Evolutionary conservation across 2,888 invertebrate species (phyloP), one percentile per base, ranked within the genome.

Genomic region (Epiperipatus broadwayi): DNA sequence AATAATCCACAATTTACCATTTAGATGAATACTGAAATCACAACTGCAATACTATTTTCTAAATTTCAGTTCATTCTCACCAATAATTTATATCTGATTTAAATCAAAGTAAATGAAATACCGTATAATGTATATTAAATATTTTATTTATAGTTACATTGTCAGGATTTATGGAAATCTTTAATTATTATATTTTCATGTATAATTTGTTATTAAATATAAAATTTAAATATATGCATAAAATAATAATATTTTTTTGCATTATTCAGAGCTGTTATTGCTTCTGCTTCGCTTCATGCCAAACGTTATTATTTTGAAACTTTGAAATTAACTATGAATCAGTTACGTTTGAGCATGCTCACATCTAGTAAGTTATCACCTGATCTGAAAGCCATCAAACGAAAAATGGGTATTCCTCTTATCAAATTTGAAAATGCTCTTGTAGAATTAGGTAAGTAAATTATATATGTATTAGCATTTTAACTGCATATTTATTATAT

Each of bases 341-440:
- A 78, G 63, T 74, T 93, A 36, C 74, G 79, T 2, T 65, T 95
- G 42, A 85, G 85, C 53, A 84, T 93, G 56, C 70, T 78, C 46
- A 95, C 93, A 18, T 73, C 83, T 0, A 73, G 72, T 47, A 84
- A 85, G 60, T 63, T 97, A 41, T 69, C 77, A 1, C 58, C 68
- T 0, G 74, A 79, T 50, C 68, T 95, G 44, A 69, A 72, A 43
- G 67, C 68, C 44, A 72, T 91, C 39, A 93, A 93, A 64, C 72
- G 78, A 43, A 73, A 77, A 44, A 66, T 87, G 38, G 83, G 84
- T 1, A 65, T 93, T 30, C 84, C 81, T 30, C 66, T 97, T 41
- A 79, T 95, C 48, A 79, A 80, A 55, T 97, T 97, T 63, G 95
- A 95, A 63, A 89, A 95, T 60, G 95, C 93, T 10, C 71, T 78